A percentile compares a stretch with the other conserved stretches of the same genome.
These are phyloP conservation scores for Coreoperca whiteheadi DNA, from an alignment of 2,113 vertebrate species.

Conservation along the genomic window DNA sequence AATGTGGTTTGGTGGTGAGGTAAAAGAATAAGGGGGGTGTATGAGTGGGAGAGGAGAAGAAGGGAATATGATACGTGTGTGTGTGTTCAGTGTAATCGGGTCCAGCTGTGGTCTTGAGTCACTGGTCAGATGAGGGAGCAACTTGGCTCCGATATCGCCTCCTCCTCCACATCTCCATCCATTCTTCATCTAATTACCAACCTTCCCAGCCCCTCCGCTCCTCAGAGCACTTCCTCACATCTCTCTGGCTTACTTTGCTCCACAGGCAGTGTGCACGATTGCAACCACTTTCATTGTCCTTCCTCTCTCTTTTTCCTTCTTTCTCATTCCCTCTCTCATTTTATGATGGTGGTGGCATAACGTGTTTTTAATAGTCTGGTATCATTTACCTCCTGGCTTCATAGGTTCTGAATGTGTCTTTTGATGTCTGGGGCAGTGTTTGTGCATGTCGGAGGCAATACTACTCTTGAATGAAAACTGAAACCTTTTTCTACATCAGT, in stretches of 20 bases:
- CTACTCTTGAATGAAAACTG: slow-evolving; percentile 13
- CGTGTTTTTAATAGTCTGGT: slow-evolving; percentile 37
- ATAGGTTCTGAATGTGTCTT: slow-evolving; percentile 6
- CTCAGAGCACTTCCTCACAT: slow-evolving; percentile 48
- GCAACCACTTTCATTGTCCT: slow-evolving; percentile 27
- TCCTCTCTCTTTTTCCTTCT: background rate
- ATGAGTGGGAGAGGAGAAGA: slow-evolving; percentile 58
- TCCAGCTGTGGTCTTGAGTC: slow-evolving; percentile 85
- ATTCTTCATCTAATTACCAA: slow-evolving; percentile 78
- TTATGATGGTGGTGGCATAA: slow-evolving; percentile 27
- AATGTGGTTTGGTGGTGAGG: slow-evolving; percentile 53
- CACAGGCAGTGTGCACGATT: slow-evolving; percentile 31
- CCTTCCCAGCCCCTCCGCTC: slow-evolving; percentile 45
- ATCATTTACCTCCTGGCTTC: slow-evolving; percentile 55
- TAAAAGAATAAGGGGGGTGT: slow-evolving; percentile 45
- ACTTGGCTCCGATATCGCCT: slow-evolving; percentile 66
- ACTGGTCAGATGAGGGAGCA: slow-evolving; percentile 77
- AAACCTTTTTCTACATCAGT: background rate
- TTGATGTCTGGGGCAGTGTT: slow-evolving; percentile 47
- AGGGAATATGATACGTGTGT: slow-evolving; percentile 67
- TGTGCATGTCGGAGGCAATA: slow-evolving; percentile 34
- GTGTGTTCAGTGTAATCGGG: slow-evolving; percentile 69
- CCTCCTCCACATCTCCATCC: slow-evolving; percentile 74
- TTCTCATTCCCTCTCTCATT: slow-evolving; percentile 9
- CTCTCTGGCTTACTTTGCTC: slow-evolving; percentile 36